Evolutionary conservation across 2,797 vertebrate genomes (phyloP), one percentile per base, ranked within the genome.

Genomic region (Hozukius guyotensis): DNA sequence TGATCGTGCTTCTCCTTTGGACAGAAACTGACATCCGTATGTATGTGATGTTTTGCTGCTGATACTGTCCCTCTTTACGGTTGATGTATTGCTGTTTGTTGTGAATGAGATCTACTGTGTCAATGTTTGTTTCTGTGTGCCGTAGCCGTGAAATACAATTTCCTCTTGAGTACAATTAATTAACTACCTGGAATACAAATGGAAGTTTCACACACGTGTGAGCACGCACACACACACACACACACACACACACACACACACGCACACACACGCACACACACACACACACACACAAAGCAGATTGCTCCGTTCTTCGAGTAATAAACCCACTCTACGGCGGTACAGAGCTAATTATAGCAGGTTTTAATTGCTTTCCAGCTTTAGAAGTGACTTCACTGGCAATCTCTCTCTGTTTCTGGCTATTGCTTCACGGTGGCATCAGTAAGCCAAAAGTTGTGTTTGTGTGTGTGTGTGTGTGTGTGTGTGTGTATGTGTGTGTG

Each of bases 291-390:
- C 18, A 71, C 52, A 64, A 22, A 74, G 22, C 49, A 18, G 11
- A 32, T 18, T 61, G 52, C 29, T 76, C 63, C 55, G 49, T 84
- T 88, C 63, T 62, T 55, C 38, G 42, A 9, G 34, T 69, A 81
- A 66, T 78, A 81, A 79, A 86, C 20, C 59, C n/a, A 65, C 66
- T 82, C 61, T 74, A 53, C 32, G 8, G 72, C 55, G 75, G 38
- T 65, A n/a, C 34, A n/a, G 36, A 68, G 74, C 72, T 91, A 87
- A 89, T 84, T 86, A 83, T 86, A 87, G 67, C 38, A 64, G 36
- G 3, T 88, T 88, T 83, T 87, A 89, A 88, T 90, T 89, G 88
- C 75, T 80, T 81, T 83, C 34, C 6, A 13, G 77, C 56, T 71
- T 87, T 78, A 73, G 88, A 81, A 83, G 80, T 56, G 14, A 67